A percentile compares a stretch with the other conserved stretches of the same genome.
phyloP scores from a whole-genome alignment of 1,140 invertebrate genomes.

The Lepidostoma basale region DNA sequence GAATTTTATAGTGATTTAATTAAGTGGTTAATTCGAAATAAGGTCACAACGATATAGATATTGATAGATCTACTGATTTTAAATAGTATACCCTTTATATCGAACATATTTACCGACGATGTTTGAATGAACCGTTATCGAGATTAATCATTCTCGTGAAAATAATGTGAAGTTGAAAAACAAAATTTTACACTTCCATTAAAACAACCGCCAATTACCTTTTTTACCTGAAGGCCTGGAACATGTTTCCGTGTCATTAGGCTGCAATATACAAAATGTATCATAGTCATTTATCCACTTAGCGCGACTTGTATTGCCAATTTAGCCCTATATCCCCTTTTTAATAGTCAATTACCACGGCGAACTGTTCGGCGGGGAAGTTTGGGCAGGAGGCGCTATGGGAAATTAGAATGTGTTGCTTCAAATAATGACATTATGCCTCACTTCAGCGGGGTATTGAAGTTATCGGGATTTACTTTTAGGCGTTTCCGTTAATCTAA shows the following conservation, averaged over 20 bases:
- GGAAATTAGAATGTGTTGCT: slow-evolving; percentile 28
- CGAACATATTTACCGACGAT: too few relatives aligned
- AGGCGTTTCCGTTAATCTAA: background rate
- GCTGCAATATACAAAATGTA: slow-evolving; percentile 33
- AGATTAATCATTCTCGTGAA: too few relatives aligned
- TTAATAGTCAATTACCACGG: slow-evolving; percentile 45
- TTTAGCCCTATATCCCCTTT: slow-evolving; percentile 40
- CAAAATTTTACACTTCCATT: too few relatives aligned
- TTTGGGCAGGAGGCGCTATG: slow-evolving; percentile 13
- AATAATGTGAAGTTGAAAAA: too few relatives aligned
- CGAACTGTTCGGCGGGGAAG: slow-evolving; percentile 21
- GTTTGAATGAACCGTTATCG: too few relatives aligned
- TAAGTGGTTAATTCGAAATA: too few relatives aligned
- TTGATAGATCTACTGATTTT: too few relatives aligned
- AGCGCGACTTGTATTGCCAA: slow-evolving; percentile 41
- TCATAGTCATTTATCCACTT: slow-evolving; percentile 43
- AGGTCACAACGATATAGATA: too few relatives aligned
- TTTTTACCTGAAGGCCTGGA: background rate
- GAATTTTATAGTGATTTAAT: too few relatives aligned
- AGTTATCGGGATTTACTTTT: background rate
- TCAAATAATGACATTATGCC: slow-evolving; percentile 19
- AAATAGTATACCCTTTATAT: too few relatives aligned
- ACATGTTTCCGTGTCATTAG: slow-evolving; percentile 31
- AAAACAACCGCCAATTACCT: background rate
- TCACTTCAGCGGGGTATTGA: background rate